Evolutionary conservation across 2,888 invertebrate species (phyloP).

Genomic region (Antheraea yamamai): DNA sequence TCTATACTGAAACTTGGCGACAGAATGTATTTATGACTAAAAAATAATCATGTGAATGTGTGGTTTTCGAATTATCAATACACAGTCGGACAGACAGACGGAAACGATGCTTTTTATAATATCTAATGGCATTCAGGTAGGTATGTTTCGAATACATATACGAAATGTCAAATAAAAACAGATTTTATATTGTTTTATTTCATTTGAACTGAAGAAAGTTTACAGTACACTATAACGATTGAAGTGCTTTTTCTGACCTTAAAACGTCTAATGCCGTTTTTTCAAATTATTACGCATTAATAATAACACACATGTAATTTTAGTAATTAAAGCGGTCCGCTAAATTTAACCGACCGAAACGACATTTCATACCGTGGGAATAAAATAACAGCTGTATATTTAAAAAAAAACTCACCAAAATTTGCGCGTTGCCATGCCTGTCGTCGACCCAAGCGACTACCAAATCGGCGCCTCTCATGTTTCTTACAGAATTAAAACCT

Average conservation of each 20-base stretch:
- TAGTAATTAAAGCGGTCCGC: conserved; percentile 21
- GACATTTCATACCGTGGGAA: conserved; percentile 35
- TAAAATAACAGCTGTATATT: conserved; percentile 49
- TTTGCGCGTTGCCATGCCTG: conserved; percentile 84
- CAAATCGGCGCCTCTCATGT: conserved; percentile 92
- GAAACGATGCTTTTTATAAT: too few relatives aligned
- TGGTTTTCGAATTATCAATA: too few relatives aligned
- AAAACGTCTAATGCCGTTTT: not conserved
- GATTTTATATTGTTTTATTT: not conserved
- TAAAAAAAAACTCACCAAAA: conserved; percentile 85
- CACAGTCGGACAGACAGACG: too few relatives aligned
- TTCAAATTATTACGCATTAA: not conserved
- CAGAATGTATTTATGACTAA: too few relatives aligned
- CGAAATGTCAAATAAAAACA: not conserved
- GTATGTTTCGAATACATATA: not conserved
- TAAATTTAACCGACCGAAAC: conserved; percentile 34
- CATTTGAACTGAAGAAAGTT: not conserved
- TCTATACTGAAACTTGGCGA: too few relatives aligned
- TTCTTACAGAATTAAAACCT: conserved; percentile 91
- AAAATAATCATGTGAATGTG: too few relatives aligned
- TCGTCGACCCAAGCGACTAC: conserved; percentile 95
- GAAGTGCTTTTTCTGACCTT: not conserved
- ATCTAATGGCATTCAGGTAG: not conserved
- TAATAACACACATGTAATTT: conserved; percentile 22
- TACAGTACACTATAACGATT: not conserved